Conservation (phyloP, 35 echinoderm and acorn worm genomes). For the Holothuria glaberrima region DNA sequence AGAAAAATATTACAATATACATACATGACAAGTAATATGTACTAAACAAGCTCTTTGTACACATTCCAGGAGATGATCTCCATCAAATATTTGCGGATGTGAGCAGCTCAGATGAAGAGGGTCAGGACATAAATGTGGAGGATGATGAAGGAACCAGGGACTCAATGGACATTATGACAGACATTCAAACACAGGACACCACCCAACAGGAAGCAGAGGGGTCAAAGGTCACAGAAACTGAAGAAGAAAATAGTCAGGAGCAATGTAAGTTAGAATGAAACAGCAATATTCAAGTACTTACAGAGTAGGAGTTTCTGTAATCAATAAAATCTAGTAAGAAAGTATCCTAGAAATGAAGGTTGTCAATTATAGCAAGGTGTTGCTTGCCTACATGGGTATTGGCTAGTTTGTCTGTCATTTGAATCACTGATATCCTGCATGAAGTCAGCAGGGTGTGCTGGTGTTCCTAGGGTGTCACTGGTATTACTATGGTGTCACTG, state of each 20-base stretch:
- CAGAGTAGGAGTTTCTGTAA: too few species aligned
- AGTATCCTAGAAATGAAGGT: too few species aligned
- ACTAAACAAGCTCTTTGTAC: neutral
- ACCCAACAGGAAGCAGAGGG: slow-evolving; percentile 54
- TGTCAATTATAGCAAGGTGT: too few species aligned
- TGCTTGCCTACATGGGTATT: too few species aligned
- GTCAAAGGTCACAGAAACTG: slow-evolving; percentile 47
- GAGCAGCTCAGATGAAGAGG: slow-evolving; percentile 86
- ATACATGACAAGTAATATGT: too few species aligned
- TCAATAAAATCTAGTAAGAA: neutral
- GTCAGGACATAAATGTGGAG: slow-evolving; percentile 73
- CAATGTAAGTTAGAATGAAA: slow-evolving; percentile 20
- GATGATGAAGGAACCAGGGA: slow-evolving; percentile 77
- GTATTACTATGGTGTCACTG: too few species aligned
- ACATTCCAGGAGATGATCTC: slow-evolving; percentile 68
- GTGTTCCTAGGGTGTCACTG: too few species aligned
- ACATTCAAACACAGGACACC: slow-evolving; percentile 40
- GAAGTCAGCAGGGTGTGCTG: too few species aligned
- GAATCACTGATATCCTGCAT: too few species aligned
- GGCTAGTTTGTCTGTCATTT: too few species aligned
- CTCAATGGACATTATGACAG: slow-evolving; percentile 75
- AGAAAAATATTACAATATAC: too few species aligned
- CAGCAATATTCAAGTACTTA: too few species aligned
- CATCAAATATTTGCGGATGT: slow-evolving; percentile 87
- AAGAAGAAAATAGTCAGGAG: slow-evolving; percentile 47